phyloP scores from a whole-genome alignment of 2,113 vertebrate species.

The Bettongia penicillata region DNA sequence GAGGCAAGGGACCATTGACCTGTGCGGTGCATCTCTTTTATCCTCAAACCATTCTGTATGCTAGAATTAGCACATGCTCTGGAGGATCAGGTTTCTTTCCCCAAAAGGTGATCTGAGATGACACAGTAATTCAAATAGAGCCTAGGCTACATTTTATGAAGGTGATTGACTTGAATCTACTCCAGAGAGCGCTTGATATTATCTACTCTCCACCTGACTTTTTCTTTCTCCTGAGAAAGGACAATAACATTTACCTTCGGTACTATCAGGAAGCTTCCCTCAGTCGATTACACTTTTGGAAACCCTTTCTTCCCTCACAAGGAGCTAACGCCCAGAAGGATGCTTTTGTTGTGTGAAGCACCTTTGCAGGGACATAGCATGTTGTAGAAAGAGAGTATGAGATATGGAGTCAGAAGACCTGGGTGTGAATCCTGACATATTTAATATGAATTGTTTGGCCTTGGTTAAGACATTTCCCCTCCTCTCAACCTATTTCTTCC shows the following conservation, averaged over 20 bases:
- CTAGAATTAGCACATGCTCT: neutral
- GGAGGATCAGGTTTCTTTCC: slow-evolving; percentile 31
- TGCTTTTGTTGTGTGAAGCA: neutral
- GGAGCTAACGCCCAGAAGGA: neutral
- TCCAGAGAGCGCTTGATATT: neutral
- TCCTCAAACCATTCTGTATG: neutral
- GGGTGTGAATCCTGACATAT: neutral
- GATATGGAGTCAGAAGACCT: neutral
- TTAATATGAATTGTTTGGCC: neutral
- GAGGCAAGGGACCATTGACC: neutral
- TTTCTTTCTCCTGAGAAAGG: neutral
- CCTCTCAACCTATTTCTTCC: neutral
- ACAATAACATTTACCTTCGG: neutral
- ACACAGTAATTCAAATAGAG: neutral
- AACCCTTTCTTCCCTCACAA: neutral
- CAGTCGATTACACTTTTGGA: neutral
- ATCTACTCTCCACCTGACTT: neutral
- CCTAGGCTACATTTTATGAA: neutral
- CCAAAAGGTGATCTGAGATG: neutral
- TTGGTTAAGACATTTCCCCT: neutral
- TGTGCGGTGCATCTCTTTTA: neutral
- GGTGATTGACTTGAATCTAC: neutral
- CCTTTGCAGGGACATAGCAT: neutral
- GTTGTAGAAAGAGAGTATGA: neutral
- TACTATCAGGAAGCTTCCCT: neutral